Base-by-base conservation (phyloP, 2,888 invertebrate genomes). In the Eutolmus rufibarbis region DNA sequence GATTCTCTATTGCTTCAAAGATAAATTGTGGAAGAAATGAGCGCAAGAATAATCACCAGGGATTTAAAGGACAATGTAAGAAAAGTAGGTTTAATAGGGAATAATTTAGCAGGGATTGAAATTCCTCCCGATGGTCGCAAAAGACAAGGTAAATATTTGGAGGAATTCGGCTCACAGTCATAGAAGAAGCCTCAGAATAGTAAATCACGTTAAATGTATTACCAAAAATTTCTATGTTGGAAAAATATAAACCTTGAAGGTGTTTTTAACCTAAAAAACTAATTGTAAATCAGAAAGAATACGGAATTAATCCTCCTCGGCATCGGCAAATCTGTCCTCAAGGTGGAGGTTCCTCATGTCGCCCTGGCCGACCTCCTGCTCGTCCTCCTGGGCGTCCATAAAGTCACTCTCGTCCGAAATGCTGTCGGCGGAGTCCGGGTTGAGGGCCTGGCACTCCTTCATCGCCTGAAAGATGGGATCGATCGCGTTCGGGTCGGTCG, bases 371-470 rank as follows among this genome's bases (percentile, higher is more conserved):
- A 88, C 89, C 2, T 89, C 89, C 37, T 90, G 90, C 57, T 90
- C 91, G 14, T 88, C 89, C 7, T 88, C 89, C 79, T 91, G 91
- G n/a, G 89, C 89, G 77, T 91, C 92, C 92, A 92, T 92, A 19
- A 91, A 90, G 78, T 92, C 92, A 82, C 92, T 92, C 40, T 92
- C 92, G 12, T 91, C 92, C 0, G 92, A 92, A 89, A 92, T 90
- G 82, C 92, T 92, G 82, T 96, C 96, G 74, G 94, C 94, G 14
- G 96, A 95, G 92, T 97, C 97, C 3, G 97, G 97, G 93, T 97
- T 96, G 88, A 97, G 93, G 19, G 95, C 94, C 92, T 97, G 97
- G 90, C 97, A 97, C 74, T 95, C 94, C 89, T 94, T 95, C 94
- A 97, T 95, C 8, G 96, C 95, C 90, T 95, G 94, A 91, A 96